Evolutionary conservation across 1,140 invertebrate species (phyloP), one percentile per base, ranked within the genome.

Genomic region (Semibalanus balanoides): DNA sequence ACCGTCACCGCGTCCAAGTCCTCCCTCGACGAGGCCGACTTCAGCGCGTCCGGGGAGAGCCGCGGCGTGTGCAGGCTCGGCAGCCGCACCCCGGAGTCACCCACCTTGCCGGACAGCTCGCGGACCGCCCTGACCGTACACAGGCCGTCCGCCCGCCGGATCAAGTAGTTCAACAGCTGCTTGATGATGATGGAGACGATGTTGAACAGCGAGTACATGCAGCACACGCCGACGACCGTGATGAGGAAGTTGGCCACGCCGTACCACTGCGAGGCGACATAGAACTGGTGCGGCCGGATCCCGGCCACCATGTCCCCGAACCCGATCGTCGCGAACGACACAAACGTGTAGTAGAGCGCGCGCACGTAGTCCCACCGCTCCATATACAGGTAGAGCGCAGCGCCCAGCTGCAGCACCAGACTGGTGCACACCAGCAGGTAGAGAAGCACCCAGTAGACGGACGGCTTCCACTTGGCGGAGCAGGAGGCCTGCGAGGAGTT

Each of bases 151-250:
- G n/a, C 70, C 3, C 28, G 28, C 11, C 70, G 25, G n/a, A 72
- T 28, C 0, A 72, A 9, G n/a, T 28, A 90, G 82, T 90, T 90
- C 19, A 91, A 82, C 40, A 87, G 84, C 80, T 90, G 89, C 80
- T 90, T 90, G 79, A 91, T 90, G 43, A 90, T 88, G 77, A 91
- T 91, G 29, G 89, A 90, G 3, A 88, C 90, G 29, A 91, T 89
- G 81, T 91, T 91, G 78, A 91, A 86, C 3, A 91, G 82, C 64
- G 89, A 90, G 80, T 91, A 91, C 69, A 90, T 88, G 81, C 88
- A 90, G 81, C 89, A 90, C 79, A 88, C 90, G 25, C 89, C 89
- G 40, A 89, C 76, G 70, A 89, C 86, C 76, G 90, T 85, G 78
- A 90, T 87, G 3, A 87, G 75, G 79, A 90, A 90, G 79, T 87